These are phyloP conservation scores for Drepana arcuata DNA, from an alignment of 1,140 invertebrate genomes.

Conservation along the genomic window DNA sequence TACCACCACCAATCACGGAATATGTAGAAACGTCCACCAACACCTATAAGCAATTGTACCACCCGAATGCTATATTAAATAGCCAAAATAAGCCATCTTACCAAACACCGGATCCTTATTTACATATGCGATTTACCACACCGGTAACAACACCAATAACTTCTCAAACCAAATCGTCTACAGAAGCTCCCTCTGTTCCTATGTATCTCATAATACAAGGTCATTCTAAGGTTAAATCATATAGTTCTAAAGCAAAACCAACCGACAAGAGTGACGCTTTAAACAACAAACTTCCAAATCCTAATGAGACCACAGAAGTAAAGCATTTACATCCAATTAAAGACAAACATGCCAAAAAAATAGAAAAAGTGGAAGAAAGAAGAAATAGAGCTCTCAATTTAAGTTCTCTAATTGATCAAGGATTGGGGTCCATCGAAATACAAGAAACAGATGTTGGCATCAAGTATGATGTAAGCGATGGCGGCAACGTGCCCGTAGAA, in stretches of 20 bases:
- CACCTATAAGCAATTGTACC: constrained; percentile 32
- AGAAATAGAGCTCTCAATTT: constrained; percentile 39
- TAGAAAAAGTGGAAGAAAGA: constrained; percentile 26
- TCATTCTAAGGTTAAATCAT: constrained; percentile 87
- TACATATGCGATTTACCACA: constrained; percentile 55
- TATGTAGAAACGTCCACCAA: constrained; percentile 39
- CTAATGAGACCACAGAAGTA: constrained; percentile 72
- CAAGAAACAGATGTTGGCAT: constrained; percentile 72
- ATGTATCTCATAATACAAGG: constrained; percentile 87
- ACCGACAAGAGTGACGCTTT: constrained; percentile 16
- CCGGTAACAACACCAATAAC: constrained; percentile 48
- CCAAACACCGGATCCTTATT: constrained; percentile 52
- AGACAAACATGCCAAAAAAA: constrained; percentile 40
- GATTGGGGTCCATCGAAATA: constrained; percentile 62
- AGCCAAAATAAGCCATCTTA: constrained; percentile 36
- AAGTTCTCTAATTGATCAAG: constrained; percentile 45
- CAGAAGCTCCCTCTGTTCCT: constrained; percentile 75
- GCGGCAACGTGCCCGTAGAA: constrained; percentile 64
- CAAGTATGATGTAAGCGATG: constrained; percentile 71
- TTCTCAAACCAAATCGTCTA: constrained; percentile 75
- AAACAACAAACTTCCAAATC: constrained; percentile 42
- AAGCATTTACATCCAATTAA: constrained; percentile 72
- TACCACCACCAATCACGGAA: constrained; percentile 50
- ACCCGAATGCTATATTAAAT: constrained; percentile 44
- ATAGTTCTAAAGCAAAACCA: constrained; percentile 73